Conservation (phyloP, 2,888 invertebrate species). For the Blera fallax region DNA sequence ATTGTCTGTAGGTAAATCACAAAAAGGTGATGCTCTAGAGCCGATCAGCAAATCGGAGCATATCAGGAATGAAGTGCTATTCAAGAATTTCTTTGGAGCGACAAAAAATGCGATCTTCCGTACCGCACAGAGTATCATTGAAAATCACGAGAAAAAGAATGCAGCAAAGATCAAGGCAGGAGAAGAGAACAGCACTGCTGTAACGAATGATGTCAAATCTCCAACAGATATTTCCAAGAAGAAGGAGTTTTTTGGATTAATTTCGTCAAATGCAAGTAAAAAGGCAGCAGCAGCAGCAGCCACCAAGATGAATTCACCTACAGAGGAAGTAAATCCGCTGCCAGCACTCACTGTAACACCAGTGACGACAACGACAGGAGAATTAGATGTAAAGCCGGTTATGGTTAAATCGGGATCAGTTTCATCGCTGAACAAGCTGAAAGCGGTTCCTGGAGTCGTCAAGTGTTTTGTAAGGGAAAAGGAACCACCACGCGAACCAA, state of each 20-base stretch:
- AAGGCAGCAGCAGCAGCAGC: slow-evolving; percentile 79
- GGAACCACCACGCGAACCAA: slow-evolving; percentile 75
- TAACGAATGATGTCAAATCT: slow-evolving; percentile 77
- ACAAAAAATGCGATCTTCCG: slow-evolving; percentile 82
- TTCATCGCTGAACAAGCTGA: slow-evolving; percentile 79
- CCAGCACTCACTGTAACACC: slow-evolving; percentile 70
- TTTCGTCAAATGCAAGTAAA: slow-evolving; percentile 80
- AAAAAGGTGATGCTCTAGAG: slow-evolving; percentile 71
- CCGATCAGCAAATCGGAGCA: slow-evolving; percentile 76
- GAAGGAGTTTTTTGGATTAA: slow-evolving; percentile 81
- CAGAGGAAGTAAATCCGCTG: slow-evolving; percentile 45
- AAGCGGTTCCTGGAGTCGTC: slow-evolving; percentile 80
- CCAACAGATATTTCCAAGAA: slow-evolving; percentile 81
- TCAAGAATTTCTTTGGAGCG: slow-evolving; percentile 81
- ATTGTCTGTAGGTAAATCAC: slow-evolving; percentile 61
- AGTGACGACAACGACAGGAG: slow-evolving; percentile 8
- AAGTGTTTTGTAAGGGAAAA: slow-evolving; percentile 80
- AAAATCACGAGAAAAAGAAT: slow-evolving; percentile 82
- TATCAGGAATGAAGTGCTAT: slow-evolving; percentile 80
- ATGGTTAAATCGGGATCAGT: slow-evolving; percentile 79
- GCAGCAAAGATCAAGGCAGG: slow-evolving; percentile 79
- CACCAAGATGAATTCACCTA: slow-evolving; percentile 70
- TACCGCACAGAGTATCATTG: slow-evolving; percentile 82
- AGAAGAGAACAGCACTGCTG: slow-evolving; percentile 47
- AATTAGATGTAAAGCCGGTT: slow-evolving; percentile 49